These are phyloP conservation scores for Phylloscopus whistleri DNA, from an alignment of 2,113 vertebrate species.

Conservation along the genomic window DNA sequence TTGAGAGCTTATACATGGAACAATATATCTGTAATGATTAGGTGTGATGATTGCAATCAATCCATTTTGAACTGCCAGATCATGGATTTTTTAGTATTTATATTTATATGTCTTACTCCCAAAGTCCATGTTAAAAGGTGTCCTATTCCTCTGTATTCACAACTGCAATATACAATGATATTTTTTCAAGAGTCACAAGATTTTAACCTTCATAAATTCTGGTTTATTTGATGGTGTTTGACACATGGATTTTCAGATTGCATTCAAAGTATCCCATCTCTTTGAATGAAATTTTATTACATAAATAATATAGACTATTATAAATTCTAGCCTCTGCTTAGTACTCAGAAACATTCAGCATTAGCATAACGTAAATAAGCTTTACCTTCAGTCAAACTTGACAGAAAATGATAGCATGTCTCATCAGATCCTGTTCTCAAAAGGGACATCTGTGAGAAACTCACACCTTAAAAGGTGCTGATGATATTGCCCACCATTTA, in stretches of 20 bases:
- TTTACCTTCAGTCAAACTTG: neutral
- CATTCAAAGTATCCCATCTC: neutral
- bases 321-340: neutral
- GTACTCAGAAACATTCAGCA: neutral
- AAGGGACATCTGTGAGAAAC: neutral
- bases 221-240: neutral
- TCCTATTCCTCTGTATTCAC: neutral
- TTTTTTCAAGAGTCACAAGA: neutral
- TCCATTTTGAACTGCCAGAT: neutral
- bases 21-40: neutral
- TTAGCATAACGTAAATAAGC: neutral
- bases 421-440: neutral
- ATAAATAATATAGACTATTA: neutral
- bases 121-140: neutral
- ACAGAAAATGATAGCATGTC: neutral
- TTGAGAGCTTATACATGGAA: neutral
- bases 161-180: neutral
- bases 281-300: neutral
- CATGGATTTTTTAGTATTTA: neutral
- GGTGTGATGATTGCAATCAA: neutral
- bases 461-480: neutral
- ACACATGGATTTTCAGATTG: neutral
- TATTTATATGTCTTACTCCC: neutral
- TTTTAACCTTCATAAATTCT: neutral
- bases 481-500: neutral